Evolutionary conservation across 2,113 vertebrate genomes (phyloP).

Genomic region (Indicator maculatus): DNA sequence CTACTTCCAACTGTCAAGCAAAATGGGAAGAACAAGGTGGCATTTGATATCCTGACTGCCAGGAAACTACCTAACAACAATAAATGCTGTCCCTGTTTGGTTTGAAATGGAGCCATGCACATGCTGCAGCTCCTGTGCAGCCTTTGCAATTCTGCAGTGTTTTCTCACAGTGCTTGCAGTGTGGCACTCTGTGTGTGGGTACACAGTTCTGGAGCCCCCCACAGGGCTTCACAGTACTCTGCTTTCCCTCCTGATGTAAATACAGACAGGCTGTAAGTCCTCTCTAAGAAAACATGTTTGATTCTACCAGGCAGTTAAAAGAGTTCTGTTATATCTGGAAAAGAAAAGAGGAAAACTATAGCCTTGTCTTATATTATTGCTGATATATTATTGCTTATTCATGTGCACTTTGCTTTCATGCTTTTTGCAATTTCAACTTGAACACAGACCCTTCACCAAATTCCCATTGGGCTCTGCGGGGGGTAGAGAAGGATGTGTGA

Average conservation of each 20-base stretch:
- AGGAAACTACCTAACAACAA: not conserved
- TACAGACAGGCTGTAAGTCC: not conserved
- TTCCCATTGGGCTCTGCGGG: not conserved
- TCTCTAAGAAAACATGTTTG: not conserved
- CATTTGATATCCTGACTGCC: not conserved
- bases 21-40: not conserved
- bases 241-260: not conserved
- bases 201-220: not conserved
- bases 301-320: not conserved
- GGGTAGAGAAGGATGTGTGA: not conserved
- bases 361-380: not conserved
- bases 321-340: not conserved
- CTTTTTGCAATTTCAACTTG: not conserved
- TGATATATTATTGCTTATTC: not conserved
- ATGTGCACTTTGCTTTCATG: not conserved
- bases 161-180: not conserved
- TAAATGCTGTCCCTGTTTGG: not conserved
- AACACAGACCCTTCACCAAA: not conserved
- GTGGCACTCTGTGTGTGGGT: not conserved
- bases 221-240: not conserved
- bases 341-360: not conserved
- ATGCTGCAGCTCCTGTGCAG: not conserved
- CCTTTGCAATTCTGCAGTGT: not conserved
- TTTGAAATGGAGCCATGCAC: not conserved
- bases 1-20: not conserved